These are phyloP conservation scores for Drosophila neocordata DNA, from an alignment of 1,140 invertebrate genomes.

Conservation along the genomic window DNA sequence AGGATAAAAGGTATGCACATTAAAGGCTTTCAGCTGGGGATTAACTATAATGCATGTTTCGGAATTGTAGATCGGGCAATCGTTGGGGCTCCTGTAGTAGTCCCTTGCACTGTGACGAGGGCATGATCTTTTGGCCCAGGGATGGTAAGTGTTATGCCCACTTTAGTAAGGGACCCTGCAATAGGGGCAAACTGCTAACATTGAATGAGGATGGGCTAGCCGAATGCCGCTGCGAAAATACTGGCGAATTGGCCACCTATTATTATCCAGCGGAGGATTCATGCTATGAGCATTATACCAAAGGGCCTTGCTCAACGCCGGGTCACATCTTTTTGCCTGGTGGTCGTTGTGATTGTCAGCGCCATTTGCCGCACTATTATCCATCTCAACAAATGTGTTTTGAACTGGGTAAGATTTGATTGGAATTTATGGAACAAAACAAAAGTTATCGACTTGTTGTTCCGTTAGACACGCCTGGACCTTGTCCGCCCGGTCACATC, in stretches of 20 bases:
- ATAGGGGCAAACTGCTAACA: conserved; percentile 87
- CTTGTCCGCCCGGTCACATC: conserved; percentile 88
- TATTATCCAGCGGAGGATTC: conserved; percentile 84
- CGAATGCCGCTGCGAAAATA: conserved; percentile 84
- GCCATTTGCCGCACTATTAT: conserved; percentile 88
- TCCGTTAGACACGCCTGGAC: conserved; percentile 86
- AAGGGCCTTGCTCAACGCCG: conserved; percentile 88
- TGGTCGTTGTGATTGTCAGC: conserved; percentile 88
- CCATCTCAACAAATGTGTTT: conserved; percentile 87
- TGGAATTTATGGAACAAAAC: neutral
- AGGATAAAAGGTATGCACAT: conserved; percentile 55
- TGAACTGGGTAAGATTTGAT: conserved; percentile 86
- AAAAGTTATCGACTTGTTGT: neutral
- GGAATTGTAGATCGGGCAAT: conserved; percentile 59
- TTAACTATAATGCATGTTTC: no score
- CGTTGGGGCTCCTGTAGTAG: conserved; percentile 88
- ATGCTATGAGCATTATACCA: conserved; percentile 90
- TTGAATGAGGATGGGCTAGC: conserved; percentile 85
- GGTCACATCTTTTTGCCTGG: conserved; percentile 90
- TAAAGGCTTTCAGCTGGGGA: no score
- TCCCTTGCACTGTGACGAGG: conserved; percentile 85
- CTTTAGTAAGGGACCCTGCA: conserved; percentile 88
- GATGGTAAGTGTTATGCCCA: conserved; percentile 88
- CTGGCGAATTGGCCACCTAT: conserved; percentile 83
- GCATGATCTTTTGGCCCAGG: conserved; percentile 88